These are phyloP conservation scores for Cottoperca gobio DNA, from an alignment of 2,797 vertebrate species.

Conservation along the genomic window DNA sequence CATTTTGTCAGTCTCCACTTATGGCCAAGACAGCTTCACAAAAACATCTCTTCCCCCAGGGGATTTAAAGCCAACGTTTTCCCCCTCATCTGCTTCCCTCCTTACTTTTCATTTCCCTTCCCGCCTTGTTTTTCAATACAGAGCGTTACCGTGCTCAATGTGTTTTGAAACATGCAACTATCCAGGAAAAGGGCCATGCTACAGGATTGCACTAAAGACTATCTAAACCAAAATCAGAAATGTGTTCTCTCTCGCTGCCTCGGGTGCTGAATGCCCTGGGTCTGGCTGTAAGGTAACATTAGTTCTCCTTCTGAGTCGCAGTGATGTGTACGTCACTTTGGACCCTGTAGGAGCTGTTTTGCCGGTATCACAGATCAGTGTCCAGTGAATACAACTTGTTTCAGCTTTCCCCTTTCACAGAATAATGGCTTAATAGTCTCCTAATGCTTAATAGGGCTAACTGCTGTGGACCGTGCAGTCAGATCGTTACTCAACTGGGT, in stretches of 20 bases:
- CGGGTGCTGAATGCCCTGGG: constrained; percentile 27
- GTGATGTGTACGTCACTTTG: constrained; percentile 36
- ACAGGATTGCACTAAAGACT: constrained; percentile 13
- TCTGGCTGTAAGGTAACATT: constrained; percentile 52
- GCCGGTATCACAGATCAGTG: constrained; percentile 31
- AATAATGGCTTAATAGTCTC: constrained; percentile 34
- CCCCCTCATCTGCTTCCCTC: constrained; percentile 2
- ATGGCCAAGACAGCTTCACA: constrained; percentile 42
- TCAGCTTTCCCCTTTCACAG: constrained; percentile 23
- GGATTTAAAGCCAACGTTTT: constrained; percentile 42
- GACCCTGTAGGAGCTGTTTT: constrained; percentile 28
- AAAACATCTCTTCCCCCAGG: constrained; percentile 38
- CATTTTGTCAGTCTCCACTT: constrained; percentile 59
- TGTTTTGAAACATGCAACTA: constrained; percentile 20
- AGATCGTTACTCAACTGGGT: constrained; percentile 10
- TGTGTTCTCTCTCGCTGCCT: constrained; percentile 20
- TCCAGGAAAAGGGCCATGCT: constrained; percentile 16
- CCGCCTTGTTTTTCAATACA: background rate
- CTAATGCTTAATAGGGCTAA: constrained; percentile 14
- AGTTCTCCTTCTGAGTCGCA: constrained; percentile 18
- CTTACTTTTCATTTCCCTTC: constrained; percentile 1
- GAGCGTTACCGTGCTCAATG: background rate
- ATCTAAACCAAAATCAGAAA: constrained; percentile 30
- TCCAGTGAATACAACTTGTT: constrained; percentile 19
- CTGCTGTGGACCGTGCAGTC: background rate